Percentiles rank a stretch among this genome's conserved stretches.
Evolutionary conservation across 2,888 invertebrate species (phyloP).

Genomic region (Choristoneura rosaceana): DNA sequence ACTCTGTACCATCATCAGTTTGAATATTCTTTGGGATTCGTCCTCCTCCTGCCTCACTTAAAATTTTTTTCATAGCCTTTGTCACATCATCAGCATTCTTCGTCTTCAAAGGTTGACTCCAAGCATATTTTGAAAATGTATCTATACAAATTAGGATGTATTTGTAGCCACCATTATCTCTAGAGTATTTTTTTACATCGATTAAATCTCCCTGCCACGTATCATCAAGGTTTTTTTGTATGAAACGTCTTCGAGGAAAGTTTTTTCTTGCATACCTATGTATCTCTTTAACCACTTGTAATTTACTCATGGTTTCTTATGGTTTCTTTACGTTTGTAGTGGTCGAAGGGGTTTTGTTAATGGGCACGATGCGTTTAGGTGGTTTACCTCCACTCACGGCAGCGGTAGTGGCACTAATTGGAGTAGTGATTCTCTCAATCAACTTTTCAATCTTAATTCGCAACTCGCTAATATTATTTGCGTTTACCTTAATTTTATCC

Average conservation of each 20-base stretch:
- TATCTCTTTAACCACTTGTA: conserved; percentile 23
- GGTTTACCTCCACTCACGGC: background rate
- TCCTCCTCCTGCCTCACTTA: background rate
- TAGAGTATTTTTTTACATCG: conserved; percentile 19
- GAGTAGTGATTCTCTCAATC: background rate
- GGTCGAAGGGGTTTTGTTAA: background rate
- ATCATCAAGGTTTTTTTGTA: conserved; percentile 15
- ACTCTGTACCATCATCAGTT: conserved; percentile 20
- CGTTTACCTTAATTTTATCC: too few relatives aligned
- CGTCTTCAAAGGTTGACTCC: conserved; percentile 8
- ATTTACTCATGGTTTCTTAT: conserved; percentile 26
- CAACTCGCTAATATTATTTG: too few relatives aligned
- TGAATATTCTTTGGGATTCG: conserved; percentile 21
- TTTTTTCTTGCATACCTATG: conserved; percentile 22
- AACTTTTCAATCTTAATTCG: background rate
- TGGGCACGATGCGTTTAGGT: background rate
- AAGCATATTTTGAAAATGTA: conserved; percentile 24
- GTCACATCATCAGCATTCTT: conserved; percentile 20
- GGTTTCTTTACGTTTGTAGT: background rate
- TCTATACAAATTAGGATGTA: conserved; percentile 27
- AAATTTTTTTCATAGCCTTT: conserved; percentile 7
- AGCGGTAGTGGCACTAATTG: background rate
- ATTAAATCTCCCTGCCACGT: conserved; percentile 27
- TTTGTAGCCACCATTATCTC: conserved; percentile 1
- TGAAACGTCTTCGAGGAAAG: conserved; percentile 19